Conservation (phyloP, 2,113 vertebrate genomes). For the Nycticebus coucang region DNA sequence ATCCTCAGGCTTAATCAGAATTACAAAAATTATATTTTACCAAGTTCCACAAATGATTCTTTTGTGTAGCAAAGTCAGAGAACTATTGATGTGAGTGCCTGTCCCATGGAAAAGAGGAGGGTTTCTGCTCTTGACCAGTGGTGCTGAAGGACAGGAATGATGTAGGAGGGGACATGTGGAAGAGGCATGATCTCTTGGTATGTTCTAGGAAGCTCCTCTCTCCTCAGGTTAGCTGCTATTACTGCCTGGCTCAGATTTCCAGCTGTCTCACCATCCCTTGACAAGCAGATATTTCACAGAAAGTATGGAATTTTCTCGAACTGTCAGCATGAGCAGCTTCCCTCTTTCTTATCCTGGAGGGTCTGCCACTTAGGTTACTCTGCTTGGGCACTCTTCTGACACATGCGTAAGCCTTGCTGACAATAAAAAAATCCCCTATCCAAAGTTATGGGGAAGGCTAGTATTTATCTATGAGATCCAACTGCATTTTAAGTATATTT, state of each 20-base stretch:
- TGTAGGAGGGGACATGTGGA: accelerated
- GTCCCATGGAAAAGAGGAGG: accelerated
- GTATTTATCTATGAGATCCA: slow-evolving; percentile 40
- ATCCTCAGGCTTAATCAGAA: background rate
- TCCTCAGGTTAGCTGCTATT: background rate
- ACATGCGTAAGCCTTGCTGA: slow-evolving; percentile 60
- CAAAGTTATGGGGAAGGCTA: slow-evolving; percentile 62
- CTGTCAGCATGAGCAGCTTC: slow-evolving; percentile 74
- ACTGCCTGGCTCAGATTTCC: slow-evolving; percentile 29
- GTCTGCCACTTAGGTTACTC: slow-evolving; percentile 77
- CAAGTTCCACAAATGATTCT: background rate
- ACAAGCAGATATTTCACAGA: slow-evolving; percentile 67
- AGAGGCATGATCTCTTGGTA: accelerated
- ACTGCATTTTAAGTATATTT: slow-evolving; percentile 53
- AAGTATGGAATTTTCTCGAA: slow-evolving; percentile 76
- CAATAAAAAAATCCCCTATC: slow-evolving; percentile 78
- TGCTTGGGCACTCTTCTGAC: slow-evolving; percentile 65
- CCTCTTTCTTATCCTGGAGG: slow-evolving; percentile 72
- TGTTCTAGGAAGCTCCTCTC: accelerated
- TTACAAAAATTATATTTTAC: background rate
- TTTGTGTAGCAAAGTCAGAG: background rate
- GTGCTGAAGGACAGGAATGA: no score
- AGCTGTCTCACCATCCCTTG: slow-evolving; percentile 53
- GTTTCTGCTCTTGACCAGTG: background rate
- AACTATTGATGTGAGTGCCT: accelerated